phyloP scores from a whole-genome alignment of 1,140 invertebrate genomes.

The Macrobrachium rosenbergii region DNA sequence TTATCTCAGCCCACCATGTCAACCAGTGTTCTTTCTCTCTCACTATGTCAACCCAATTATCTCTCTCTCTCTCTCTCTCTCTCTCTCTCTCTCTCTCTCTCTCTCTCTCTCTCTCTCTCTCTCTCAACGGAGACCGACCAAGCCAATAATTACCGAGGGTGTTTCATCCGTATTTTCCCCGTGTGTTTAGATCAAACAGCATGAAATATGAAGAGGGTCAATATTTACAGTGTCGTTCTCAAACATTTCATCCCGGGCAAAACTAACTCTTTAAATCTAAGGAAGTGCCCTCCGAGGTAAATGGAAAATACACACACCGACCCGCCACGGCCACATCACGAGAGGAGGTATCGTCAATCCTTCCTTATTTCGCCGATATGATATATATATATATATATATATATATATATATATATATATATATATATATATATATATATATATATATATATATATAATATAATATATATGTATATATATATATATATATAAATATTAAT shows the following conservation, averaged over 20 bases:
- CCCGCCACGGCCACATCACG: too few relatives aligned
- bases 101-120: constrained; percentile 19
- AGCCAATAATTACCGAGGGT: constrained; percentile 3
- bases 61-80: background rate
- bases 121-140: background rate
- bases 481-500: background rate
- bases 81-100: constrained; percentile 35
- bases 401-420: background rate
- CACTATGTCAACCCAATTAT: background rate
- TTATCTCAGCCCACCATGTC: background rate
- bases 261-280: constrained; percentile 24
- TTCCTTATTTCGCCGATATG: constrained; percentile 35
- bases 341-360: constrained; percentile 3
- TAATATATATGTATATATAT: constrained; percentile 2
- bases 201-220: constrained; percentile 38
- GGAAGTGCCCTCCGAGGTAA: constrained; percentile 26
- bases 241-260: constrained; percentile 36
- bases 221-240: constrained; percentile 42
- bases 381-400: constrained; percentile 43
- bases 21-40: too few relatives aligned
- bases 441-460: constrained; percentile 14
- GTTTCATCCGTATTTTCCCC: constrained; percentile 13
- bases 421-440: constrained; percentile 16
- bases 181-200: constrained; percentile 32
- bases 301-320: constrained; percentile 48